Evolutionary conservation across 2,888 invertebrate species (phyloP).

Genomic region (Operophtera brumata): DNA sequence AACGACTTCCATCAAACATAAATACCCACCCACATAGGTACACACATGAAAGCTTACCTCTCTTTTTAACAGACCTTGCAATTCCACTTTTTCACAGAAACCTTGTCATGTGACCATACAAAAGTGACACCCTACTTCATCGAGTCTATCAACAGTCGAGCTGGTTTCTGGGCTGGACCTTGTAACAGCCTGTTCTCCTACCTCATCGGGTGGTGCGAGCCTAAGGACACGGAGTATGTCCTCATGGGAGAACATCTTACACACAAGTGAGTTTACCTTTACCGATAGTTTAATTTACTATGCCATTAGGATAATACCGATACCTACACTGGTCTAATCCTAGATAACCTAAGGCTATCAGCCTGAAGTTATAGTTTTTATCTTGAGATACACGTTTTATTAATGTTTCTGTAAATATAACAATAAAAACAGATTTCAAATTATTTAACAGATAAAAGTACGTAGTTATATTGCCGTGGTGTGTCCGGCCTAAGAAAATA

Average conservation of each 20-base stretch:
- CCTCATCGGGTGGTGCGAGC: conserved; percentile 91
- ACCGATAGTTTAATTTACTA: background rate
- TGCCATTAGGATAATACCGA: background rate
- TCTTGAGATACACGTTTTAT: no score
- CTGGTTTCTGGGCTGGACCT: conserved; percentile 92
- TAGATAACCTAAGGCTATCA: no score
- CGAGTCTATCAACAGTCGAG: conserved; percentile 89
- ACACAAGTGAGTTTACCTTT: conserved; percentile 82
- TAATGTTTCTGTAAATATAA: no score
- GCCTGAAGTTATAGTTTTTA: no score
- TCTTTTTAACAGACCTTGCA: no score
- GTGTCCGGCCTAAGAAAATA: no score
- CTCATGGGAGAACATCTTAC: conserved; percentile 93
- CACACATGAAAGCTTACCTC: no score
- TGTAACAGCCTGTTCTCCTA: conserved; percentile 91
- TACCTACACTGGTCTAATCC: background rate
- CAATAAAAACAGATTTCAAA: no score
- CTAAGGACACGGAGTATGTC: conserved; percentile 88
- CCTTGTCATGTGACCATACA: conserved; percentile 93
- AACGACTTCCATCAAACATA: no score
- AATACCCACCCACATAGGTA: no score
- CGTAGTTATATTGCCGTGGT: no score
- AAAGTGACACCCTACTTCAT: conserved; percentile 95
- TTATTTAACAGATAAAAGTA: no score
- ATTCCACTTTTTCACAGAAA: conserved; percentile 83